Evolutionary conservation across 2,888 invertebrate genomes (phyloP).

Genomic region (Drosophila glabriapex): DNA sequence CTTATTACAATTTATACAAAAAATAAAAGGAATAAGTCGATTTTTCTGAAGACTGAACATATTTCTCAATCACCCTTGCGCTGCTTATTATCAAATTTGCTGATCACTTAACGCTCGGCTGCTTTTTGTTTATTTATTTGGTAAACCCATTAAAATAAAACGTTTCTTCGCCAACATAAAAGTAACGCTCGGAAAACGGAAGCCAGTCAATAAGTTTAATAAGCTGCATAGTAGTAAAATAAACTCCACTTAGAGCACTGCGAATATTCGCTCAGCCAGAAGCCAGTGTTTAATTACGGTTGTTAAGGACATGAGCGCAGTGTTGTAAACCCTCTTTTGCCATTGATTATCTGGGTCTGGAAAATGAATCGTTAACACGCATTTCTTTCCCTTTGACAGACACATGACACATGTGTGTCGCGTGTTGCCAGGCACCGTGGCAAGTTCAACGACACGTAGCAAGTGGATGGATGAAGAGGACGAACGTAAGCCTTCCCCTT

Average conservation of each 20-base stretch:
- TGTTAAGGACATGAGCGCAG: slow-evolving; percentile 12
- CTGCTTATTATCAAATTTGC: background rate
- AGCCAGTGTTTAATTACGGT: slow-evolving; percentile 34
- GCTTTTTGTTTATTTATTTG: background rate
- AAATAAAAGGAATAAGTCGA: background rate
- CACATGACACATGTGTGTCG: slow-evolving; percentile 50
- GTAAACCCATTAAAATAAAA: background rate
- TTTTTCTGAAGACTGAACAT: background rate
- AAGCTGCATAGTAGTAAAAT: slow-evolving; percentile 14
- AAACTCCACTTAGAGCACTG: slow-evolving; percentile 7
- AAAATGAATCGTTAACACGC: slow-evolving; percentile 45
- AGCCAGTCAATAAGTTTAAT: slow-evolving; percentile 11
- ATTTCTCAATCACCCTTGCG: background rate
- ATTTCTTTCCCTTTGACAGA: slow-evolving; percentile 30
- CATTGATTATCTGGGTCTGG: slow-evolving; percentile 39
- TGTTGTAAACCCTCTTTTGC: background rate
- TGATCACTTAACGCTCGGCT: background rate
- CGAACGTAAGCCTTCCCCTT: background rate
- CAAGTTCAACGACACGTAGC: slow-evolving; percentile 59
- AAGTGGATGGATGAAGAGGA: slow-evolving; percentile 16
- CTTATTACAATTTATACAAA: background rate
- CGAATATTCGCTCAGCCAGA: background rate
- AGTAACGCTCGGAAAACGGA: slow-evolving; percentile 8
- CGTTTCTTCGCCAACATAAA: background rate
- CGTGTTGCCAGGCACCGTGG: slow-evolving; percentile 41